A percentile compares a stretch with the other conserved stretches of the same genome.
These are phyloP conservation scores for Rhagologus leucostigma DNA, from an alignment of 2,113 vertebrate species.

Conservation along the genomic window DNA sequence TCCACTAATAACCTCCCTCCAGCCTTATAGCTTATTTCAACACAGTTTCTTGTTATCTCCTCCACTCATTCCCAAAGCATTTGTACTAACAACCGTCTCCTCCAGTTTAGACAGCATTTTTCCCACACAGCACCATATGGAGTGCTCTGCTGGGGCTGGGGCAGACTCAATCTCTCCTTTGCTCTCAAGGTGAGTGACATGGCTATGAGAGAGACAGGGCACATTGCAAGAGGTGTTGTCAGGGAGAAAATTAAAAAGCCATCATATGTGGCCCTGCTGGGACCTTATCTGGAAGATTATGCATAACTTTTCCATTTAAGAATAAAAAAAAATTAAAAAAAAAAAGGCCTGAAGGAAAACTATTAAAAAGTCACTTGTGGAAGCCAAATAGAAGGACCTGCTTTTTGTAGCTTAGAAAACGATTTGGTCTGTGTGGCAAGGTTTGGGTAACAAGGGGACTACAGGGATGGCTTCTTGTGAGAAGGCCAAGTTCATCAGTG, in stretches of 20 bases:
- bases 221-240: not conserved
- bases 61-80: not conserved
- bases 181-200: not conserved
- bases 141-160: not conserved
- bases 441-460: not conserved
- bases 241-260: conserved; percentile 1
- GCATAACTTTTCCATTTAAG: not conserved
- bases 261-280: not conserved
- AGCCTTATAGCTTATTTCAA: not conserved
- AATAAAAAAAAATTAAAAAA: not conserved
- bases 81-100: not conserved
- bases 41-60: not conserved
- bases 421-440: not conserved
- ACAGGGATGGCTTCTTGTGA: not conserved
- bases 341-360: not conserved
- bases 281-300: not conserved
- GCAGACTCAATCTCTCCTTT: not conserved
- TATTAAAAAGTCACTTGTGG: not conserved
- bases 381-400: not conserved
- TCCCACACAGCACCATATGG: not conserved
- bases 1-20: conserved; percentile 7
- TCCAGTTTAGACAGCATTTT: not conserved
- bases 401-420: not conserved
- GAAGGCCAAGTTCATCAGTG: not conserved
- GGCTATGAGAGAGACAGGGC: not conserved